Evolutionary conservation across 1,140 invertebrate genomes (phyloP).

Genomic region (Zaprionus tsacasi): DNA sequence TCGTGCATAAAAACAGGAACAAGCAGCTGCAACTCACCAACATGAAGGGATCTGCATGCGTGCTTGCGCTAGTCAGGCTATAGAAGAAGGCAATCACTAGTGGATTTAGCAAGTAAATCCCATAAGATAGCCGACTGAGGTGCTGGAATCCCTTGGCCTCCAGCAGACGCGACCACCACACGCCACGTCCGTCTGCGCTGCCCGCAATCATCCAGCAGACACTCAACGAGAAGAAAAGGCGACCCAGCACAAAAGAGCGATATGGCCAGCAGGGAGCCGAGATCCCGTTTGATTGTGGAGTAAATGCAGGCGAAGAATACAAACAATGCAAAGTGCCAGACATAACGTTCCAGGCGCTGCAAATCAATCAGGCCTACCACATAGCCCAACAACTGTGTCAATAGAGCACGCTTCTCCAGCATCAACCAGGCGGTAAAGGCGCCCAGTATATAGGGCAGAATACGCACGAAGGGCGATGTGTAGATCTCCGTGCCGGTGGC

Average conservation of each 20-base stretch:
- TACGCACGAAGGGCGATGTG: constrained; percentile 78
- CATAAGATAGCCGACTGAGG: constrained; percentile 81
- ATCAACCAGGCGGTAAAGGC: constrained; percentile 71
- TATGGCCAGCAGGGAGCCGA: constrained; percentile 64
- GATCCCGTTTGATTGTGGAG: constrained; percentile 73
- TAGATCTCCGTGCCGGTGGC: constrained; percentile 82
- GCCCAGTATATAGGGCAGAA: constrained; percentile 78
- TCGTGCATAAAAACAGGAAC: not conserved
- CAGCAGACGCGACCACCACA: constrained; percentile 78
- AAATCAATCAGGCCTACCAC: constrained; percentile 15
- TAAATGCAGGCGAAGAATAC: constrained; percentile 79
- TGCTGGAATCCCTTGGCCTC: constrained; percentile 81
- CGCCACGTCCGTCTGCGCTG: constrained; percentile 69
- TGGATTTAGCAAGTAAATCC: constrained; percentile 81
- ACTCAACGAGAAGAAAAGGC: constrained; percentile 72
- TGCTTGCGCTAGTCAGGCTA: constrained; percentile 70
- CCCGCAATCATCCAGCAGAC: constrained; percentile 83
- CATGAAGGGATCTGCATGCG: constrained; percentile 81
- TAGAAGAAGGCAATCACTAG: constrained; percentile 77
- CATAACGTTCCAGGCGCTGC: constrained; percentile 53
- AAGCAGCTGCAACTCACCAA: constrained; percentile 53
- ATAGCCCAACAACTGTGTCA: constrained; percentile 19
- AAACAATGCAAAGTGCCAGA: constrained; percentile 71
- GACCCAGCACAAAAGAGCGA: constrained; percentile 75
- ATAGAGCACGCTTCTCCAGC: constrained; percentile 32